Conservation (phyloP, 2,797 vertebrate species). For the Coregonus suidteri region DNA sequence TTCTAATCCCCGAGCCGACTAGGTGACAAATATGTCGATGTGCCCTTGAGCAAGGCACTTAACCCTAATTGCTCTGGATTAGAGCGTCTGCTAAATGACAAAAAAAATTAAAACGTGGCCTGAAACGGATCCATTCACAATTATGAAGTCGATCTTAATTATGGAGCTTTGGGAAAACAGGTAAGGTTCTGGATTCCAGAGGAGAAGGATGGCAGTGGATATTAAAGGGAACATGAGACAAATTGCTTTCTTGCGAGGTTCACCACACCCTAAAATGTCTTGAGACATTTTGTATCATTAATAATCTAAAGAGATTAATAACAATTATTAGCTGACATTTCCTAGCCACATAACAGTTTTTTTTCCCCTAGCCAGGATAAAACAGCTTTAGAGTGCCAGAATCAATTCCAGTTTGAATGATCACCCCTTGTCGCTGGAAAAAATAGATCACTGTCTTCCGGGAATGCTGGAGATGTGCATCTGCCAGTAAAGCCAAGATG, state of each 20-base stretch:
- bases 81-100: too few relatives aligned
- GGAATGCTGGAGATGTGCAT: neutral
- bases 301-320: slow-evolving; percentile 20
- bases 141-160: neutral
- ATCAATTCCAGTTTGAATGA: slow-evolving; percentile 5
- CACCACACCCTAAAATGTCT: slow-evolving; percentile 21
- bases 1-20: too few relatives aligned
- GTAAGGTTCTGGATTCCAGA: slow-evolving; percentile 1
- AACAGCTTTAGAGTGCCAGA: slow-evolving; percentile 3
- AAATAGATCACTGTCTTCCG: neutral
- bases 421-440: neutral
- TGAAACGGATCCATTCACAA: neutral
- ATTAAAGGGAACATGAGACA: slow-evolving; percentile 24
- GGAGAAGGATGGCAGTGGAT: slow-evolving; percentile 15
- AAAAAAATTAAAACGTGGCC: neutral
- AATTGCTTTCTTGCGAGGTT: slow-evolving; percentile 24
- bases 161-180: neutral
- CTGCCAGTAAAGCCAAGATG: too few relatives aligned
- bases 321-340: slow-evolving; percentile 20
- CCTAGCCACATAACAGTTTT: neutral
- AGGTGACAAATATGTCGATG: too few relatives aligned
- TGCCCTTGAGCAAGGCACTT: too few relatives aligned
- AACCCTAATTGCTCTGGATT: too few relatives aligned
- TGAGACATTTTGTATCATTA: slow-evolving; percentile 17
- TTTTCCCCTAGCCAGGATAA: too few relatives aligned